Evolutionary conservation across 2,113 vertebrate species (phyloP).

Genomic region (Microtus montanus): DNA sequence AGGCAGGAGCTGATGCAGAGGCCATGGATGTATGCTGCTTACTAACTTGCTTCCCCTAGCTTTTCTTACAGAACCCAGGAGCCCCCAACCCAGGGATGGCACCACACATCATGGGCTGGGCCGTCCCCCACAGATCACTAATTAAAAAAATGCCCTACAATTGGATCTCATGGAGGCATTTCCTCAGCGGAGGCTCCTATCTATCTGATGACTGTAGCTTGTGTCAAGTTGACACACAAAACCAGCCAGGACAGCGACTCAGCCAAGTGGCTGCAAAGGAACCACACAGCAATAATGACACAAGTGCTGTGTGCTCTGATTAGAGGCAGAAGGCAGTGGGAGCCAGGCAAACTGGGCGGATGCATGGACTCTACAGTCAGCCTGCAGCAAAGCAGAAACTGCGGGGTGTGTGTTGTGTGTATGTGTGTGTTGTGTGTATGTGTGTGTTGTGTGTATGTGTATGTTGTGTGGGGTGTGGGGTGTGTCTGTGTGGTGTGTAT

Average conservation of each 20-base stretch:
- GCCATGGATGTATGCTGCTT: neutral
- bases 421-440: neutral
- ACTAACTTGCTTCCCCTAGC: neutral
- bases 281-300: rapidly evolving
- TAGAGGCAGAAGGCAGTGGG: rapidly evolving
- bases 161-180: neutral
- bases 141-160: neutral
- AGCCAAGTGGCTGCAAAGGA: rapidly evolving
- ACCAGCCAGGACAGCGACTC: neutral
- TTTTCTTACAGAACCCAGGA: neutral
- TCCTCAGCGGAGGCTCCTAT: neutral
- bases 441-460: neutral
- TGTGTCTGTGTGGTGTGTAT: neutral
- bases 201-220: neutral
- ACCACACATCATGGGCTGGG: neutral
- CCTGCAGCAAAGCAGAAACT: neutral
- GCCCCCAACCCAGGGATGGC: neutral
- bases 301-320: rapidly evolving
- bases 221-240: neutral
- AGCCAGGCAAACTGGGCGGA: rapidly evolving
- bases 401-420: neutral
- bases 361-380: rapidly evolving
- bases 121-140: neutral
- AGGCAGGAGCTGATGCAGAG: neutral
- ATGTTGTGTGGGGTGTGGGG: neutral